Evolutionary conservation across 2,888 invertebrate species (phyloP).

Genomic region (Andrena bucephala): DNA sequence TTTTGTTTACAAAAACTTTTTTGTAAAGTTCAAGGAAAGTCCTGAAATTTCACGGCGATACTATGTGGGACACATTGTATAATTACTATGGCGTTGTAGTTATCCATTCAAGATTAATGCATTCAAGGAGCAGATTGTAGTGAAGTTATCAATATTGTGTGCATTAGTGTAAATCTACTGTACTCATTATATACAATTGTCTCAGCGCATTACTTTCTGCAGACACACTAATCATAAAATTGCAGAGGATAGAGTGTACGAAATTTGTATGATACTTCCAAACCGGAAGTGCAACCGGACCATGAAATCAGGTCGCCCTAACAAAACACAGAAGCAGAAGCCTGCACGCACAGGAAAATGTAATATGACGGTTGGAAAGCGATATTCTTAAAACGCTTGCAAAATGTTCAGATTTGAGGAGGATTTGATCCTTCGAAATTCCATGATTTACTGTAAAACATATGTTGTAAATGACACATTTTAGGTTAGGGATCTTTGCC

Average conservation of each 20-base stretch:
- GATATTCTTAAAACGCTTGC: not conserved
- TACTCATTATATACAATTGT: not conserved
- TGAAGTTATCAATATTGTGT: not conserved
- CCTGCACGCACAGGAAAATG: not conserved
- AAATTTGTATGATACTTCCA: constrained; percentile 76
- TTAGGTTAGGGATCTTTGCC: no score
- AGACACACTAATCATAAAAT: constrained; percentile 42
- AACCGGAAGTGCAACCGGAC: constrained; percentile 82
- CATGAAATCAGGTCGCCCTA: constrained; percentile 82
- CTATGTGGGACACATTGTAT: no score
- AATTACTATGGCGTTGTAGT: no score
- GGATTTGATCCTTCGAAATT: not conserved
- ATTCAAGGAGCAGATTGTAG: not conserved
- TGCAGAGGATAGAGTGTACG: constrained; percentile 43
- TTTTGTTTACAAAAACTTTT: no score
- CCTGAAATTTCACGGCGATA: no score
- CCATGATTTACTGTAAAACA: no score
- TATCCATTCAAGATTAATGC: not conserved
- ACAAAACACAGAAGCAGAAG: constrained; percentile 45
- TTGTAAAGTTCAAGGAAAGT: no score
- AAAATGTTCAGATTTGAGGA: not conserved
- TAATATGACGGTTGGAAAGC: not conserved
- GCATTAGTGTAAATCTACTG: not conserved
- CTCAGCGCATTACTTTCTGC: not conserved
- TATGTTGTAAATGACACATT: no score